phyloP scores from a whole-genome alignment of 2,113 vertebrate genomes.

The Rhizomys pruinosus region DNA sequence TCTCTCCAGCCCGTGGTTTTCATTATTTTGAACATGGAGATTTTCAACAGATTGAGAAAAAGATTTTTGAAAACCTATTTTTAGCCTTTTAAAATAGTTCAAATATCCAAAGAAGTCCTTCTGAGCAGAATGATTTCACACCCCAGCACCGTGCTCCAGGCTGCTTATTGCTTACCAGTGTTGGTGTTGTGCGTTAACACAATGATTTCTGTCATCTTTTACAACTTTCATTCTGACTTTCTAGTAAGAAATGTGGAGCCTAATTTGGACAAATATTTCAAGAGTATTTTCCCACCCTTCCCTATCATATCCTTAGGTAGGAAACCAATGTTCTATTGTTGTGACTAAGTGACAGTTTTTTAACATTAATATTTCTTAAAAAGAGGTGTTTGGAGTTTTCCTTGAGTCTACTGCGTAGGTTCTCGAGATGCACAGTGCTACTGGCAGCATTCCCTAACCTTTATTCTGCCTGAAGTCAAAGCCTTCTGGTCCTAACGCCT shows the following conservation, averaged over 20 bases:
- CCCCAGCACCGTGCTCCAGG: neutral
- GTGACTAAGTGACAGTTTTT: neutral
- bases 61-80: neutral
- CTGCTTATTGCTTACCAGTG: neutral
- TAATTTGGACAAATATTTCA: neutral
- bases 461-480: neutral
- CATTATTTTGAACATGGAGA: neutral
- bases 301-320: neutral
- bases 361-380: neutral
- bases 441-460: neutral
- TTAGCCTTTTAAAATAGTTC: constrained; percentile 7
- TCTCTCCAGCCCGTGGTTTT: neutral
- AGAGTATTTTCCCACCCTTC: neutral
- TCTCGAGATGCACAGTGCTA: neutral
- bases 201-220: neutral
- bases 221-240: neutral
- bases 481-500: neutral
- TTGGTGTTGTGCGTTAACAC: neutral
- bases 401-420: neutral
- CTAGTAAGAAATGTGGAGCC: neutral
- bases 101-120: neutral
- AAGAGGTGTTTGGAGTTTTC: neutral
- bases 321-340: constrained; percentile 9
- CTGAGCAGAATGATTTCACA: neutral
- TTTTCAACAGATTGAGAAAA: constrained; percentile 13